phyloP scores from a whole-genome alignment of 2,888 invertebrate genomes.

The Acheta domesticus region DNA sequence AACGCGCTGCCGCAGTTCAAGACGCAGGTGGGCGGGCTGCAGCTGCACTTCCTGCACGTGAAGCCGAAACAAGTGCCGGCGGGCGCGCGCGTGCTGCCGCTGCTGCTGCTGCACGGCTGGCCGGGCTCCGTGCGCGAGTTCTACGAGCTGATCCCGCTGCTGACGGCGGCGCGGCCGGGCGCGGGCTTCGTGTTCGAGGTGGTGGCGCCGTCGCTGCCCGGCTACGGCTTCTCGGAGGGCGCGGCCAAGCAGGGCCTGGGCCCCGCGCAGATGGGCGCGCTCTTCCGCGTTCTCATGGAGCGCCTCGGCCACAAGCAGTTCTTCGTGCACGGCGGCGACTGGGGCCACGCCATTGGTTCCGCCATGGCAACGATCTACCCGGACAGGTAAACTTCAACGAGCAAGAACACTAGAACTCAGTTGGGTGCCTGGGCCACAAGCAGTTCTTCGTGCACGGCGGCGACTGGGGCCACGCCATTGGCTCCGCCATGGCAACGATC shows the following conservation, averaged over 20 bases:
- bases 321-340: slow-evolving; percentile 76
- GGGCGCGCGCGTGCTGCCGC: slow-evolving; percentile 53
- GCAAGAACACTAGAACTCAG: slow-evolving; percentile 61
- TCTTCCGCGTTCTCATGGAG: slow-evolving; percentile 66
- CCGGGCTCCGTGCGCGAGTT: slow-evolving; percentile 73
- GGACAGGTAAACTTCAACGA: slow-evolving; percentile 50
- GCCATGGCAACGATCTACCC: slow-evolving; percentile 64
- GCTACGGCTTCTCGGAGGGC: slow-evolving; percentile 58
- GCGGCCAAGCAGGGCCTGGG: slow-evolving; percentile 39
- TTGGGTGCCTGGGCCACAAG: slow-evolving; percentile 64
- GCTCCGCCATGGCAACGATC: slow-evolving; percentile 57
- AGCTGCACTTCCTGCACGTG: slow-evolving; percentile 38
- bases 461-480: slow-evolving; percentile 74
- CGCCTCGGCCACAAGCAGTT: slow-evolving; percentile 63
- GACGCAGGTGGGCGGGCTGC: slow-evolving; percentile 70
- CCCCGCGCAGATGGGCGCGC: slow-evolving; percentile 51
- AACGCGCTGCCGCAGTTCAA: slow-evolving; percentile 71
- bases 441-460: slow-evolving; percentile 72
- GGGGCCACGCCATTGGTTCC: slow-evolving; percentile 66
- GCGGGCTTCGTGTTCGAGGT: slow-evolving; percentile 64
- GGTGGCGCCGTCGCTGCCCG: slow-evolving; percentile 64
- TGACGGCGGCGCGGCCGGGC: slow-evolving; percentile 54
- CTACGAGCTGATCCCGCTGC: slow-evolving; percentile 66
- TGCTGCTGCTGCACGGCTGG: slow-evolving; percentile 80
- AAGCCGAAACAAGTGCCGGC: slow-evolving; percentile 25